These are phyloP conservation scores for Cairina moschata DNA, from an alignment of 2,113 vertebrate genomes.

Conservation along the genomic window DNA sequence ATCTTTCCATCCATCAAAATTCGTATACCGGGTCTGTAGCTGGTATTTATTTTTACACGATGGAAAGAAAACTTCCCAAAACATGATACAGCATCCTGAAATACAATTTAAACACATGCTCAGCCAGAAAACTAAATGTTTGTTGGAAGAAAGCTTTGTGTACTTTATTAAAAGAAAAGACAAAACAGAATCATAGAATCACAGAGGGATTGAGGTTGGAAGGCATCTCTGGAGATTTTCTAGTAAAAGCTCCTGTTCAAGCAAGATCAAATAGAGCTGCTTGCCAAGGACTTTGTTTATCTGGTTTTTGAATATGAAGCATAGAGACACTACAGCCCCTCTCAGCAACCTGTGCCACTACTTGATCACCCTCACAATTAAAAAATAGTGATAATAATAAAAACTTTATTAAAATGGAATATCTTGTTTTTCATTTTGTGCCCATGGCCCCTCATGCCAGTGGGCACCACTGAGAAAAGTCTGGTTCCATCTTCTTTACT, in stretches of 20 bases:
- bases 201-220: background rate
- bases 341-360: background rate
- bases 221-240: background rate
- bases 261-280: background rate
- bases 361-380: background rate
- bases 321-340: background rate
- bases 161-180: background rate
- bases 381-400: background rate
- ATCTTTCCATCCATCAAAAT: background rate
- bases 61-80: background rate
- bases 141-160: background rate
- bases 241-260: background rate
- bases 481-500: background rate
- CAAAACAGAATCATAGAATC: background rate
- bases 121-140: background rate
- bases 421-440: background rate
- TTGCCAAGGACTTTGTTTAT: rapidly evolving
- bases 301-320: background rate
- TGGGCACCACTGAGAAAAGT: background rate
- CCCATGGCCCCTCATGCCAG: background rate
- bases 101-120: background rate
- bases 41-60: background rate
- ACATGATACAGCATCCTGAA: background rate
- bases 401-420: background rate
- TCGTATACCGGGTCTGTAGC: background rate